A percentile compares a stretch with the other conserved stretches of the same genome.
Evolutionary conservation across 2,888 invertebrate genomes (phyloP).

Genomic region (Strigamia transsilvanica): DNA sequence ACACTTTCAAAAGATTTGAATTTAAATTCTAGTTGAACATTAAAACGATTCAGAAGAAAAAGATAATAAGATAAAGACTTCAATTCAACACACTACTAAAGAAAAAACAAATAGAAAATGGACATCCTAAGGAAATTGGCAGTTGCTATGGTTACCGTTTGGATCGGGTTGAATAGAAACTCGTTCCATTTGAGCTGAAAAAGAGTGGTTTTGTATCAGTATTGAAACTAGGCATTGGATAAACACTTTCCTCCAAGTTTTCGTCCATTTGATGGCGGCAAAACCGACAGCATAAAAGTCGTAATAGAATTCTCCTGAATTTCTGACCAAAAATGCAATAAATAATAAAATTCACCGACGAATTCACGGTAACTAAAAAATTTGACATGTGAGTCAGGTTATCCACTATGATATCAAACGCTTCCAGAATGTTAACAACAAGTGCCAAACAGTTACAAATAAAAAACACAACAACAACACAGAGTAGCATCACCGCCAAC

Average conservation of each 20-base stretch:
- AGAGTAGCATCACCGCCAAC: constrained; percentile 92
- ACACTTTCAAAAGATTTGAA: too few relatives aligned
- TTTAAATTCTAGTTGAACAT: too few relatives aligned
- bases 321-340: constrained; percentile 98
- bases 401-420: constrained; percentile 73
- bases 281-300: constrained; percentile 63
- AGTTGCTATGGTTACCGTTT: background rate
- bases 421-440: constrained; percentile 85
- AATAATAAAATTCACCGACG: constrained; percentile 96
- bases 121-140: constrained; percentile 3
- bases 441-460: constrained; percentile 88
- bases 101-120: background rate
- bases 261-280: constrained; percentile 7
- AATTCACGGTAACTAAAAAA: constrained; percentile 93
- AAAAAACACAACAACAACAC: constrained; percentile 93
- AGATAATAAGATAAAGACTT: too few relatives aligned
- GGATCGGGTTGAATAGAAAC: constrained; percentile 18
- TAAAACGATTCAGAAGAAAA: too few relatives aligned
- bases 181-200: constrained; percentile 39
- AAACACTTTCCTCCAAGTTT: constrained; percentile 50
- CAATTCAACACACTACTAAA: too few relatives aligned
- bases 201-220: constrained; percentile 51
- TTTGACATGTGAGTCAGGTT: constrained; percentile 73
- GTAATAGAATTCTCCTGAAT: constrained; percentile 85
- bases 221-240: constrained; percentile 51